A percentile compares a stretch with the other conserved stretches of the same genome.
These are phyloP conservation scores for Schizotus pectinicornis DNA, from an alignment of 2,888 invertebrate genomes.

Conservation along the genomic window DNA sequence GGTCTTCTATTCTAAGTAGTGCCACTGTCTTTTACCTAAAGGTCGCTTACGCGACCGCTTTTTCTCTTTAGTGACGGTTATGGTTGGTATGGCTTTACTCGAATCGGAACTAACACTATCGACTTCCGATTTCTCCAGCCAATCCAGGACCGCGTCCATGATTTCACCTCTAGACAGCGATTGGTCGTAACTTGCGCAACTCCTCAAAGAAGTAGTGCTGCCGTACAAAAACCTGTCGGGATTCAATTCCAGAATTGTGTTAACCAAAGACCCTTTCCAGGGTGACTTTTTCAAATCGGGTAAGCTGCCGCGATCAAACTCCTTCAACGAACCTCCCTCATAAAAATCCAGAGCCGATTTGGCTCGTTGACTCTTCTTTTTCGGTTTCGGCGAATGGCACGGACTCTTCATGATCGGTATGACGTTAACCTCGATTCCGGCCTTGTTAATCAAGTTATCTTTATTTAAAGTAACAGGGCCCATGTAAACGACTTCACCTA, in stretches of 20 bases:
- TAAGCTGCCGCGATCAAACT: constrained; percentile 50
- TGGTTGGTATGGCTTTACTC: constrained; percentile 12
- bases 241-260: constrained; percentile 50
- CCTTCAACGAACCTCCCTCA: constrained; percentile 33
- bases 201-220: constrained; percentile 49
- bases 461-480: constrained; percentile 59
- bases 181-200: constrained; percentile 40
- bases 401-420: constrained; percentile 58
- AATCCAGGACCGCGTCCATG: constrained; percentile 54
- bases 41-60: constrained; percentile 11
- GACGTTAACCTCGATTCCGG: constrained; percentile 59
- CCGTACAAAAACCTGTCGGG: constrained; percentile 48
- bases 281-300: constrained; percentile 50
- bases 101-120: constrained; percentile 22
- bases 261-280: constrained; percentile 45
- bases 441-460: constrained; percentile 66
- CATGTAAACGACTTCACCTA: constrained; percentile 59
- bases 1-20: constrained; percentile 27
- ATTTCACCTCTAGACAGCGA: constrained; percentile 50
- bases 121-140: constrained; percentile 51
- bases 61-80: constrained; percentile 15
- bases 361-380: constrained; percentile 48
- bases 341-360: constrained; percentile 54
- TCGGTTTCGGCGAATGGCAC: constrained; percentile 52
- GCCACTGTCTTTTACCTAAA: constrained; percentile 16